Evolutionary conservation across 1,140 invertebrate genomes (phyloP).

Genomic region (Belonocnema kinseyi): DNA sequence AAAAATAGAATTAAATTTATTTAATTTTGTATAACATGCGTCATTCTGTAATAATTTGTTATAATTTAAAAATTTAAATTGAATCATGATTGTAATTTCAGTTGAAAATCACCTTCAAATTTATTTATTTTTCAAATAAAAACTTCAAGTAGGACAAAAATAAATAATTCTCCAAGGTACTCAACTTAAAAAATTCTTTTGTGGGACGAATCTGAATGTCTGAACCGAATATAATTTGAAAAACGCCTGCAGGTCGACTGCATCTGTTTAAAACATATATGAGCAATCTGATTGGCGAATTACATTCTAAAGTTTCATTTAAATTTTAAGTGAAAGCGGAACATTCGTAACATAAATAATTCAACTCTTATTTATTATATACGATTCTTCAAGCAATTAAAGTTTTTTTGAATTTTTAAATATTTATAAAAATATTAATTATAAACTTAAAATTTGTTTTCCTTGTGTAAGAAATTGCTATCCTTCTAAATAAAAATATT

Average conservation of each 20-base stretch:
- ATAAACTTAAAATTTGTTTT: neutral
- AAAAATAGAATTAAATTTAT: too few species aligned
- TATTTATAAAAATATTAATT: neutral
- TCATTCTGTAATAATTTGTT: too few species aligned
- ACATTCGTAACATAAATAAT: neutral
- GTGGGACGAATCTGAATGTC: neutral
- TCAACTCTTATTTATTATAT: neutral
- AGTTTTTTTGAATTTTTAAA: neutral
- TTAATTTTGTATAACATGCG: too few species aligned
- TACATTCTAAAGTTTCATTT: constrained; percentile 24
- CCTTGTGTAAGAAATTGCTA: neutral
- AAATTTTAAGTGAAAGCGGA: constrained; percentile 26
- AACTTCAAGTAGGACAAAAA: neutral
- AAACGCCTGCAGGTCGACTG: constrained; percentile 24
- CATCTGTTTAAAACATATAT: constrained; percentile 14
- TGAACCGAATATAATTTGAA: constrained; percentile 6
- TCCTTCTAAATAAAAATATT: neutral
- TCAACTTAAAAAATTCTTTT: neutral
- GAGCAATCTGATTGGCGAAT: constrained; percentile 20
- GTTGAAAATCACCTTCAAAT: neutral
- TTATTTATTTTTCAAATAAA: neutral
- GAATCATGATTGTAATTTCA: too few species aligned
- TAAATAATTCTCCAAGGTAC: neutral
- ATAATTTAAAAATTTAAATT: too few species aligned
- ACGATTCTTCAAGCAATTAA: neutral